Conservation (phyloP, 2,888 invertebrate genomes). For the Stenichneumon culpator region DNA sequence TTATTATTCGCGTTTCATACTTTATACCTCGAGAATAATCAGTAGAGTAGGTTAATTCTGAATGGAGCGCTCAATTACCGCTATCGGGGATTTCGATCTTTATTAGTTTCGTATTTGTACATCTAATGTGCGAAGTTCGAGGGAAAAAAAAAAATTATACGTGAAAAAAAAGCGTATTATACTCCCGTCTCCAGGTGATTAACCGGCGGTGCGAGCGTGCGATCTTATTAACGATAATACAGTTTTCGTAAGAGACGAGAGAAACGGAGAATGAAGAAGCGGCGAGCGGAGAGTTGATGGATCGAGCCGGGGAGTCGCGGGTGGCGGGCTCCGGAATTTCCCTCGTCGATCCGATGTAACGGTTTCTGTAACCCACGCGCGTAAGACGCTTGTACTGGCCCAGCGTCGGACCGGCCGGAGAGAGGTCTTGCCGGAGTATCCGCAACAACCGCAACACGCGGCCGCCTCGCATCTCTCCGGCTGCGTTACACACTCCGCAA, state of each 20-base stretch:
- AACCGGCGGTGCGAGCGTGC: slow-evolving; percentile 39
- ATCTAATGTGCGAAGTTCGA: slow-evolving; percentile 43
- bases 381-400: slow-evolving; percentile 55
- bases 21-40: slow-evolving; percentile 9
- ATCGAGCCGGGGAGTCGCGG: slow-evolving; percentile 63
- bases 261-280: neutral
- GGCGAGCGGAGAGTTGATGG: slow-evolving; percentile 59
- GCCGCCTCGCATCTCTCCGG: slow-evolving; percentile 18
- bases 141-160: neutral
- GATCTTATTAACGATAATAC: slow-evolving; percentile 68
- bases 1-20: neutral
- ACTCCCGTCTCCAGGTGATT: neutral
- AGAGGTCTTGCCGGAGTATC: slow-evolving; percentile 31
- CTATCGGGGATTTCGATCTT: slow-evolving; percentile 15
- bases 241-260: slow-evolving; percentile 38
- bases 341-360: slow-evolving; percentile 60
- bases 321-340: slow-evolving; percentile 65
- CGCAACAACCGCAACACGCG: slow-evolving; percentile 53
- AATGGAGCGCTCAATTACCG: slow-evolving; percentile 45
- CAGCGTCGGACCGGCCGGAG: slow-evolving; percentile 49
- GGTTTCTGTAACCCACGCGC: slow-evolving; percentile 68
- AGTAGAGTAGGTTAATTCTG: slow-evolving; percentile 17
- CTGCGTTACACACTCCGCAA: slow-evolving; percentile 1
- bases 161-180: neutral
- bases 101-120: slow-evolving; percentile 46